phyloP scores from a whole-genome alignment of 2,888 invertebrate species.

The Trichopria drosophilae region DNA sequence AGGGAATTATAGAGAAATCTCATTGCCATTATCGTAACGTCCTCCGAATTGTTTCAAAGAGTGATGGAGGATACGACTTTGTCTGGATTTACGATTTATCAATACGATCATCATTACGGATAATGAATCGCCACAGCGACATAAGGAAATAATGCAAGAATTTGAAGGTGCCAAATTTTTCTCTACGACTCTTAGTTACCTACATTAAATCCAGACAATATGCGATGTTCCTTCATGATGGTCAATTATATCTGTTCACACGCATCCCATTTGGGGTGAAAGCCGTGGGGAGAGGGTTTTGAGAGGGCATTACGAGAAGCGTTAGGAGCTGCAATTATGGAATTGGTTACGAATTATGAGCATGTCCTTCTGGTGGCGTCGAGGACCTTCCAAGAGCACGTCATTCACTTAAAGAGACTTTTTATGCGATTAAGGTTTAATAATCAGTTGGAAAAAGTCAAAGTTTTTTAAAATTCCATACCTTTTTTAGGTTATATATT shows the following conservation, averaged over 20 bases:
- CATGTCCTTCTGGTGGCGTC: too few species aligned
- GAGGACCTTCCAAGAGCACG: too few species aligned
- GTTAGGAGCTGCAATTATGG: too few species aligned
- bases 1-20: too few species aligned
- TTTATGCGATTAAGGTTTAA: too few species aligned
- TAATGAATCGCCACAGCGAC: conserved; percentile 36
- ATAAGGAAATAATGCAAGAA: conserved; percentile 31
- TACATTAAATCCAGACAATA: conserved; percentile 23
- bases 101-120: conserved; percentile 43
- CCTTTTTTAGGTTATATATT: too few species aligned
- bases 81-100: conserved; percentile 44
- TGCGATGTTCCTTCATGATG: conserved; percentile 20
- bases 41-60: conserved; percentile 30
- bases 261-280: conserved; percentile 43
- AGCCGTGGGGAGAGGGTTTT: conserved; percentile 38
- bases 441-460: too few species aligned
- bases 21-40: too few species aligned
- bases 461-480: too few species aligned
- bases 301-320: too few species aligned
- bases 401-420: too few species aligned
- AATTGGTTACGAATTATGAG: too few species aligned
- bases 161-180: conserved; percentile 29
- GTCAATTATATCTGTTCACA: conserved; percentile 30
- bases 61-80: conserved; percentile 41
- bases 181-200: conserved; percentile 30